These are phyloP conservation scores for Caenorhabditis latens DNA, from an alignment of 1,140 invertebrate species.

Conservation along the genomic window DNA sequence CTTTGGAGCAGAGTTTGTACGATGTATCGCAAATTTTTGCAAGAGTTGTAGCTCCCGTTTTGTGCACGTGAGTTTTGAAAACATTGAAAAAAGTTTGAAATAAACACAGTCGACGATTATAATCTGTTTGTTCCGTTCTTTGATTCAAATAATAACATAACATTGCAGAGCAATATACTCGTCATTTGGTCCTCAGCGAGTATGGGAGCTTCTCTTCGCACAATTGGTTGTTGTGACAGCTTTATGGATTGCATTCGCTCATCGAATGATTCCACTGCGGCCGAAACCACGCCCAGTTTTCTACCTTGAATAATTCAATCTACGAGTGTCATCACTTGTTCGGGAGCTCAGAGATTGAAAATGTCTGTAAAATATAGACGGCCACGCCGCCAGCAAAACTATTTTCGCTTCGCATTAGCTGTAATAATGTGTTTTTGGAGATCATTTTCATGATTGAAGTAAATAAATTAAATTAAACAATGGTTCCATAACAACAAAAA, in stretches of 20 bases:
- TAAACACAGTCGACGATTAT: too few species aligned
- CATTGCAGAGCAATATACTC: constrained; percentile 19
- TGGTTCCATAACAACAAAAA: background rate
- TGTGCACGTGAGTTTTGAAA: constrained; percentile 9
- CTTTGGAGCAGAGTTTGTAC: constrained; percentile 8
- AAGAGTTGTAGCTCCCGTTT: constrained; percentile 15
- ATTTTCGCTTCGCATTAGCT: constrained; percentile 33
- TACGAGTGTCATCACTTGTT: background rate
- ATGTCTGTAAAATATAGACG: constrained; percentile 31
- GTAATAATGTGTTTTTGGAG: constrained; percentile 21
- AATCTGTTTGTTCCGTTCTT: too few species aligned
- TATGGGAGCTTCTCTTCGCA: constrained; percentile 4
- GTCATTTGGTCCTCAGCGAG: constrained; percentile 8
- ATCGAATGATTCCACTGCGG: constrained; percentile 36
- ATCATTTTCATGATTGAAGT: background rate
- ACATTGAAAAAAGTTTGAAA: too few species aligned
- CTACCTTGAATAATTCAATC: constrained; percentile 18
- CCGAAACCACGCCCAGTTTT: constrained; percentile 26
- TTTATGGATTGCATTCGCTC: constrained; percentile 1
- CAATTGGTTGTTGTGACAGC: background rate
- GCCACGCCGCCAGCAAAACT: background rate
- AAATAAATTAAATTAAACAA: background rate
- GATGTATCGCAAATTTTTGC: constrained; percentile 17
- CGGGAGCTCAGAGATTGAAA: background rate
- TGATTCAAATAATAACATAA: too few species aligned